Evolutionary conservation across 2,113 vertebrate species (phyloP), one percentile per base, ranked within the genome.

Genomic region (Dolichotis patagonum): DNA sequence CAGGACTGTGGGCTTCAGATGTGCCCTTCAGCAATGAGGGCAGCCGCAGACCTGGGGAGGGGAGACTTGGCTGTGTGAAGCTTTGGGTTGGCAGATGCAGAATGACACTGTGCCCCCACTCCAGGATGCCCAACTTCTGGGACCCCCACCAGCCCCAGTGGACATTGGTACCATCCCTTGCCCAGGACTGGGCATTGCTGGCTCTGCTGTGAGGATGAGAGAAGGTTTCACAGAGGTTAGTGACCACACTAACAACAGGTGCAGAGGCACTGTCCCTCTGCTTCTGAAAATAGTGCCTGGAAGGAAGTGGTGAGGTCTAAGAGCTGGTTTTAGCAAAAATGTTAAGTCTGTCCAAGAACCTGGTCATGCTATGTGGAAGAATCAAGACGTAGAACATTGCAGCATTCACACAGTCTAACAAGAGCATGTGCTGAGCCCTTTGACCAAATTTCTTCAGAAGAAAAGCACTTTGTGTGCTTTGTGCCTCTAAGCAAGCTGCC

Each of bases 231-330:
- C 24, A 93, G 96, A 54, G 58, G 88, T 75, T 98, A 52, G 63
- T 0, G 9, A 84, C 56, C 87, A n/a, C 26, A 63, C 65, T 73
- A 93, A 77, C 86, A 93, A 92, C 98, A 98, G 98, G 98, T 98
- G 98, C 95, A 75, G 90, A 41, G 24, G 73, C 94, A 78, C 85
- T 96, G 94, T 85, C 94, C 92, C 89, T 97, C 95, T 97, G 84
- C 35, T 85, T 80, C 96, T 85, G 91, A 98, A 98, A 98, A 98
- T 80, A 97, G 94, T 7, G 81, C 20, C 73, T 77, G 43, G 85
- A 98, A 98, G 98, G 98, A 98, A 99, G 98, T 96, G 65, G 82
- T 1, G 2, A 67, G 82, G 92, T 78, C 88, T 85, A 94, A 56
- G 58, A 90, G 93, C 32, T 0, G 0, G 82, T 95, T 91, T 96